phyloP scores from a whole-genome alignment of 2,113 vertebrate genomes.

The Sceloporus tristichus region DNA sequence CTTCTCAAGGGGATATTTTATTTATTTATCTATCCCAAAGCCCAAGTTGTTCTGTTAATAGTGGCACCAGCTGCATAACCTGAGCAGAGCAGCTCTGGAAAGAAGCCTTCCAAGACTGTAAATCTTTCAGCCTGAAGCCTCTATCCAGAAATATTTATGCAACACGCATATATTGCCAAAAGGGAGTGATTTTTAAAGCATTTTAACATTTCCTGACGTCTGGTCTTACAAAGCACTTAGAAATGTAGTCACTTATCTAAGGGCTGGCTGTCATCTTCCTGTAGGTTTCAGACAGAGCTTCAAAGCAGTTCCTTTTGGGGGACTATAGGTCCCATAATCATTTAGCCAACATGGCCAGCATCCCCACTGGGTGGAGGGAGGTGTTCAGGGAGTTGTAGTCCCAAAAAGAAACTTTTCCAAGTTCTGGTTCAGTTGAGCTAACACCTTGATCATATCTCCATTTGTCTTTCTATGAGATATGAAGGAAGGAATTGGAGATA shows the following conservation, averaged over 20 bases:
- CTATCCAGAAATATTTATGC: not conserved
- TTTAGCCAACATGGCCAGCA: not conserved
- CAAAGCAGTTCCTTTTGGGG: not conserved
- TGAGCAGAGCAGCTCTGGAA: not conserved
- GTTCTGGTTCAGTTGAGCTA: not conserved
- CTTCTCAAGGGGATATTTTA: conserved; percentile 22
- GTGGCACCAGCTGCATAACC: not conserved
- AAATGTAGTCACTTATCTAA: conserved; percentile 36
- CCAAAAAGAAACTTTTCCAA: not conserved
- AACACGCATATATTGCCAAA: not conserved
- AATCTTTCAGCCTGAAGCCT: not conserved
- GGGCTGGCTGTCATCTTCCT: conserved; percentile 31
- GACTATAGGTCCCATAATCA: not conserved
- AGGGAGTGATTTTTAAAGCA: conserved; percentile 9
- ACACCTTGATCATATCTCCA: conserved; percentile 1
- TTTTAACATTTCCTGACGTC: not conserved
- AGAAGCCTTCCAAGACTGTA: not conserved
- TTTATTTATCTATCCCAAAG: conserved; percentile 12
- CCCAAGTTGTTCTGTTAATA: not conserved
- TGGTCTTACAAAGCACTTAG: not conserved
- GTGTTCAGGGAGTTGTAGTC: not conserved
- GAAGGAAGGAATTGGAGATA: conserved; percentile 7
- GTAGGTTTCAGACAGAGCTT: conserved; percentile 25
- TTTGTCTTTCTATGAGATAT: not conserved
- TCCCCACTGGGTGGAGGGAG: not conserved